Evolutionary conservation across 2,888 invertebrate genomes (phyloP).

Genomic region (Ephialtes manifestator): DNA sequence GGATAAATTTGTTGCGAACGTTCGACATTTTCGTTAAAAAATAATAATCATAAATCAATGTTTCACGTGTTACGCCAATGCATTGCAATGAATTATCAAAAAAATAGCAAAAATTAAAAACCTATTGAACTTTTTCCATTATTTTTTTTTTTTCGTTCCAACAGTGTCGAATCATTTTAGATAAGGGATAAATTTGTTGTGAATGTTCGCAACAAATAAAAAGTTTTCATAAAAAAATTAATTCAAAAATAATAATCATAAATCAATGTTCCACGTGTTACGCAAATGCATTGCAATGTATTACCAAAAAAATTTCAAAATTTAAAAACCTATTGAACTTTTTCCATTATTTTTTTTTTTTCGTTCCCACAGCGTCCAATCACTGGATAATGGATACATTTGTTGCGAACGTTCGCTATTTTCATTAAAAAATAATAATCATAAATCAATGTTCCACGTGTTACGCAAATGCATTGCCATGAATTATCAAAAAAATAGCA

Average conservation of each 20-base stretch:
- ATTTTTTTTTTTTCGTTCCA: too few relatives aligned
- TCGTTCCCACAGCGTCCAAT: neutral
- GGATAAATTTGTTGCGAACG: neutral
- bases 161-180: too few relatives aligned
- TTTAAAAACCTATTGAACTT: neutral
- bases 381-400: neutral
- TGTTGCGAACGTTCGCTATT: neutral
- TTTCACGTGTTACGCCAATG: neutral
- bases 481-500: constrained; percentile 5
- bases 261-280: too few relatives aligned
- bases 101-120: neutral
- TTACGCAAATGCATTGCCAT: neutral
- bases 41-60: neutral
- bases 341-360: too few relatives aligned
- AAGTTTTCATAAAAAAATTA: too few relatives aligned
- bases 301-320: neutral
- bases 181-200: too few relatives aligned
- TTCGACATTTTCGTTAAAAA: neutral
- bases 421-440: neutral
- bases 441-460: neutral
- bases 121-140: neutral
- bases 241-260: too few relatives aligned
- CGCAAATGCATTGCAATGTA: too few relatives aligned
- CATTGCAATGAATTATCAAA: constrained; percentile 8
- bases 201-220: too few relatives aligned